A percentile compares a stretch with the other conserved stretches of the same genome.
phyloP scores from a whole-genome alignment of 2,113 vertebrate species.

The Balaenoptera acutorostrata region DNA sequence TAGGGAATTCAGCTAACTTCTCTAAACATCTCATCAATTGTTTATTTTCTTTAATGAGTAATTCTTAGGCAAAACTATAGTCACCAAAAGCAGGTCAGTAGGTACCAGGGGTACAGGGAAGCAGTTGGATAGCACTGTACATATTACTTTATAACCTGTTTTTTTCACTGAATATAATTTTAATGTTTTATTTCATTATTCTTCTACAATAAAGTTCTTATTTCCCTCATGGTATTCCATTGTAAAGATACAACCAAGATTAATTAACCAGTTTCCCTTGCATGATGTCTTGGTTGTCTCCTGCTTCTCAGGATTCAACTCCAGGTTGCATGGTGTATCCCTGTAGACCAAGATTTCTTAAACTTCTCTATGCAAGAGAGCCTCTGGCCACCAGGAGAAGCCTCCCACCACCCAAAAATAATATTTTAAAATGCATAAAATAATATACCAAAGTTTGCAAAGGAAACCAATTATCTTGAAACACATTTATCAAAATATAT shows the following conservation, averaged over 20 bases:
- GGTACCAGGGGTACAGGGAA: neutral
- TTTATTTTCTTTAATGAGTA: neutral
- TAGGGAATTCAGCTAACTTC: neutral
- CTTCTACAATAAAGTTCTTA: neutral
- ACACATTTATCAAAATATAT: neutral
- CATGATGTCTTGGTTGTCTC: neutral
- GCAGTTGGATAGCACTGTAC: neutral
- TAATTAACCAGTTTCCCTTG: neutral
- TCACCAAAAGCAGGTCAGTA: neutral
- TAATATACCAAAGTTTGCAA: neutral
- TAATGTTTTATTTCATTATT: neutral
- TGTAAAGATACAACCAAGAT: neutral
- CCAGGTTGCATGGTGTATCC: neutral
- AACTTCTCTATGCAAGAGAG: neutral
- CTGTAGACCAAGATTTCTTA: neutral
- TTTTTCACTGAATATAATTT: neutral
- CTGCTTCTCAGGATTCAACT: neutral
- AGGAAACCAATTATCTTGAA: neutral
- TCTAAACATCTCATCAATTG: neutral
- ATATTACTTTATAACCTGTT: neutral
- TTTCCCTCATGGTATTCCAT: neutral
- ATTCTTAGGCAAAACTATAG: neutral
- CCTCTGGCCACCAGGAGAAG: neutral
- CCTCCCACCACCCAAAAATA: neutral
- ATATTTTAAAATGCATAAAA: neutral